Conservation (phyloP, 1,140 invertebrate species). For the Micrasema longulum region DNA sequence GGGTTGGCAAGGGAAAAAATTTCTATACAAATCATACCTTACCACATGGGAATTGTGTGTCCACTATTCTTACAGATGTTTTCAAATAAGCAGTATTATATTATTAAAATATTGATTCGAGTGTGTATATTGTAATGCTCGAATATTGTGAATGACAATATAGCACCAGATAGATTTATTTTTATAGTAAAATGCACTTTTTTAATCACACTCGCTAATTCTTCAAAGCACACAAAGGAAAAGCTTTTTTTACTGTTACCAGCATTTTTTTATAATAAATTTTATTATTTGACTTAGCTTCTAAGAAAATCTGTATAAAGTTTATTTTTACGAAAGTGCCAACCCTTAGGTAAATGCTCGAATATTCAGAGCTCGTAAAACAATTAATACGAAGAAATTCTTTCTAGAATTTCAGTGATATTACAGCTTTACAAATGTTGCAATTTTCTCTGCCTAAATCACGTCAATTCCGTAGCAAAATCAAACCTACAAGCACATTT, state of each 20-base stretch:
- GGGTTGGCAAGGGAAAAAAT: conserved; percentile 24
- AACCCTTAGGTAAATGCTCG: conserved; percentile 50
- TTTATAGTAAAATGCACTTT: conserved; percentile 19
- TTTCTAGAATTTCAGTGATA: conserved; percentile 54
- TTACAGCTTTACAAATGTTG: conserved; percentile 52
- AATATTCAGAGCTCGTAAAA: conserved; percentile 44
- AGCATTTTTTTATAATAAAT: no score
- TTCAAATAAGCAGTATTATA: neutral
- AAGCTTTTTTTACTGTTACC: no score
- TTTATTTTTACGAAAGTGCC: conserved; percentile 44
- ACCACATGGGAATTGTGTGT: neutral
- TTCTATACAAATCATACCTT: neutral
- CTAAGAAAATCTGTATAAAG: conserved; percentile 13
- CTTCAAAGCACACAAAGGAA: no score
- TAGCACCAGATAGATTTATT: conserved; percentile 24
- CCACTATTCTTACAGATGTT: neutral
- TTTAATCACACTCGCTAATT: neutral
- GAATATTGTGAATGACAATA: conserved; percentile 26
- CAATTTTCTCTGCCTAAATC: conserved; percentile 51
- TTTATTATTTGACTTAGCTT: conserved; percentile 2
- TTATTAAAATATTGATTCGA: neutral
- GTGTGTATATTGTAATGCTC: neutral
- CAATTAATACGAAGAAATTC: conserved; percentile 52
- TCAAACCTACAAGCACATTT: no score
- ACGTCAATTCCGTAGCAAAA: conserved; percentile 31